Evolutionary conservation across 2,888 invertebrate genomes (phyloP).

Genomic region (Phortica magna): DNA sequence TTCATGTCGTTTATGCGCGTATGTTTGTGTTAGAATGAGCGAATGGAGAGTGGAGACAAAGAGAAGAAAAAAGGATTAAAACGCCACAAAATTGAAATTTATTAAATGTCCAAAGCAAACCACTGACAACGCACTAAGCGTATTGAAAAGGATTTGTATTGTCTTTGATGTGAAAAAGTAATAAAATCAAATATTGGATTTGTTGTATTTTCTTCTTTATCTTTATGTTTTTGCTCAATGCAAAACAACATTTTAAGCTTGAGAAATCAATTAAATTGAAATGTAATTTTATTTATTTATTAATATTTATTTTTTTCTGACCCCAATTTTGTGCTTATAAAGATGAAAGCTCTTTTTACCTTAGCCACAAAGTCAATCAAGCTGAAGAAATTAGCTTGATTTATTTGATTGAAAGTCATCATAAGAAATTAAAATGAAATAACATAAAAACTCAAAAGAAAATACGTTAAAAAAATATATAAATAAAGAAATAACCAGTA

Average conservation of each 20-base stretch:
- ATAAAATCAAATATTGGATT: background rate
- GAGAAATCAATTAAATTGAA: too few species aligned
- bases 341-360: too few species aligned
- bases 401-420: background rate
- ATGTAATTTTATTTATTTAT: too few species aligned
- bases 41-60: background rate
- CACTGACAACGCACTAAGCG: background rate
- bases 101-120: conserved; percentile 17
- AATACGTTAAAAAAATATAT: too few species aligned
- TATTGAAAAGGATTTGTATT: conserved; percentile 1
- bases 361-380: background rate
- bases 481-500: too few species aligned
- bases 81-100: conserved; percentile 23
- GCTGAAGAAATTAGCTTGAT: background rate
- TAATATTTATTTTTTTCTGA: too few species aligned
- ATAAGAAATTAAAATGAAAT: background rate
- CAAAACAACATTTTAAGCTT: background rate
- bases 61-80: conserved; percentile 17
- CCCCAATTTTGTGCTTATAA: too few species aligned
- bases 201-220: background rate
- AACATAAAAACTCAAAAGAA: background rate
- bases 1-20: background rate
- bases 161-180: conserved; percentile 11
- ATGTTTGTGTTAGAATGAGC: background rate
- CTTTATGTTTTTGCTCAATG: background rate